Evolutionary conservation across 2,113 vertebrate species (phyloP).

Genomic region (Oxygymnocypris stewartii): DNA sequence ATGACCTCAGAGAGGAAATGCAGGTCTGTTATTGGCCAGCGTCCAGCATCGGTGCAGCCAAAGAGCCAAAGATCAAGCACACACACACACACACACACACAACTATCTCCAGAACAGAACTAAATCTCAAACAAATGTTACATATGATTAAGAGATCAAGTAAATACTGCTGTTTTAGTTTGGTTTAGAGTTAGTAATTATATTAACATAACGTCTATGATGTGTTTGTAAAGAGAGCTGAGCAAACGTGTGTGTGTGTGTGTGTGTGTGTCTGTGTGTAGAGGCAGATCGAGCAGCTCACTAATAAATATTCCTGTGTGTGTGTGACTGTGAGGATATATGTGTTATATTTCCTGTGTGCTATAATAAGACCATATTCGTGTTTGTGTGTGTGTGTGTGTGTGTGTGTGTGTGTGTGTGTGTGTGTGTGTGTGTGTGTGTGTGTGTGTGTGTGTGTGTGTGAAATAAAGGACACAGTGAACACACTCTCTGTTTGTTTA

Average conservation of each 20-base stretch:
- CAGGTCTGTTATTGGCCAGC: not conserved
- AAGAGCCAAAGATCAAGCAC: not conserved
- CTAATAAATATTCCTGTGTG: not conserved
- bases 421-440: slow-evolving; percentile 46
- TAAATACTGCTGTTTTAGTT: not conserved
- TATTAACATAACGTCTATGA: not conserved
- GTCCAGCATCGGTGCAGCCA: not conserved
- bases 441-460: slow-evolving; percentile 22
- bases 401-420: slow-evolving; percentile 38
- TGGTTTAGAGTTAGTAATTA: not conserved
- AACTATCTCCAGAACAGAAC: not conserved
- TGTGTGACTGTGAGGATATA: not conserved
- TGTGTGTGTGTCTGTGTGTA: slow-evolving; percentile 39
- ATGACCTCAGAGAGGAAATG: slow-evolving; percentile 7
- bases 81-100: not conserved
- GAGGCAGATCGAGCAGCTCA: not conserved
- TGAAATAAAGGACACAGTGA: slow-evolving; percentile 36
- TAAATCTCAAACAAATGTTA: not conserved
- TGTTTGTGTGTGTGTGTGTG: slow-evolving; percentile 24
- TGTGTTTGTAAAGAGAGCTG: not conserved
- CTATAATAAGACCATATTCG: slow-evolving; percentile 43
- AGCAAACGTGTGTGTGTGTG: slow-evolving; percentile 7
- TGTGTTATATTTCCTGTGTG: slow-evolving; percentile 22
- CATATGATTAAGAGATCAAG: not conserved
- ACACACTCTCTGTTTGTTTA: slow-evolving; percentile 48